These are phyloP conservation scores for Florisuga fusca DNA, from an alignment of 2,797 vertebrate genomes.

Conservation along the genomic window DNA sequence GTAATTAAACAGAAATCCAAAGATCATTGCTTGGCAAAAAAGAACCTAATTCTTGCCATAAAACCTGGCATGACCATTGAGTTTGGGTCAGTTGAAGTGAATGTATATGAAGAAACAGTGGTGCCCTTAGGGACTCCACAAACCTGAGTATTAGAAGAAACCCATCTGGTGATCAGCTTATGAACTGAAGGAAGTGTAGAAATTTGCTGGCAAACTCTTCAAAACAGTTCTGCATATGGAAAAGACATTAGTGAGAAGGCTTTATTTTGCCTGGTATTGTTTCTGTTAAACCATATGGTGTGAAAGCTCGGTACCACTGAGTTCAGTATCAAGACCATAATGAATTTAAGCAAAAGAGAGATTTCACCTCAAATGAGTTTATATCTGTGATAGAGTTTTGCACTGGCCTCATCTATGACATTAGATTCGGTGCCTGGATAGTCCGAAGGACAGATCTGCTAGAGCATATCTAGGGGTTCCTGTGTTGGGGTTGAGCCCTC, in stretches of 20 bases:
- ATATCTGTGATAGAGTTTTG: neutral
- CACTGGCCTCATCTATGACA: neutral
- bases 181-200: slow-evolving; percentile 56
- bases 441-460: neutral
- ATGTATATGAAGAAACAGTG: neutral
- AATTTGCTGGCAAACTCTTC: slow-evolving; percentile 66
- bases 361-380: neutral
- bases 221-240: slow-evolving; percentile 42
- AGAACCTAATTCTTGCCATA: neutral
- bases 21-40: slow-evolving; percentile 18
- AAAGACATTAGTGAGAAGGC: slow-evolving; percentile 25
- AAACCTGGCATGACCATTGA: slow-evolving; percentile 31
- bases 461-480: neutral
- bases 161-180: slow-evolving; percentile 62
- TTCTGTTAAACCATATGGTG: slow-evolving; percentile 6
- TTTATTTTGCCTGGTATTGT: neutral
- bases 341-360: neutral
- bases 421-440: neutral
- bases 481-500: neutral
- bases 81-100: slow-evolving; percentile 20
- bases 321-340: neutral
- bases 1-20: slow-evolving; percentile 43
- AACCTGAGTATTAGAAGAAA: slow-evolving; percentile 57
- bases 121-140: slow-evolving; percentile 23
- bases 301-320: neutral